Evolutionary conservation across 2,113 vertebrate genomes (phyloP), one percentile per base, ranked within the genome.

Genomic region (Bostrychus sinensis): DNA sequence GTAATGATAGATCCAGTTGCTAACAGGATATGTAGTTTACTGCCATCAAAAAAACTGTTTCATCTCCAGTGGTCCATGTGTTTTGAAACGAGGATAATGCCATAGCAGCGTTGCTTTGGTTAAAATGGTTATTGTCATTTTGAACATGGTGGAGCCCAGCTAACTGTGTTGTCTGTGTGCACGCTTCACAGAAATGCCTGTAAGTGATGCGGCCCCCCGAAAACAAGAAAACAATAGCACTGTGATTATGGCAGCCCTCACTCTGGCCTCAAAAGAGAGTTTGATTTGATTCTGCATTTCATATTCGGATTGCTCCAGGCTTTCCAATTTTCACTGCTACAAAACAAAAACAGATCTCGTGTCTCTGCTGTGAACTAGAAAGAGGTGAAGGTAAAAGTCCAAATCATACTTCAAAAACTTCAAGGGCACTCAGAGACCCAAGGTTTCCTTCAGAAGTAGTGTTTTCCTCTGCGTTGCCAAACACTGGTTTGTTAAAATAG

Each of bases 271-370:
- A 23, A 34, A 19, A 26, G 42, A 62, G 1, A 82, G 70, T 61
- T 56, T 70, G 62, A 84, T 81, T 78, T 70, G 50, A 79, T 80
- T 87, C 32, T 55, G 36, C 42, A 77, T 78, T 80, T 79, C 55
- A 67, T 67, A 72, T 81, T 64, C 66, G 45, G 22, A 42, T 64
- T 51, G 59, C 70, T 79, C 45, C 48, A 48, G 85, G 76, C 66
- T 60, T 62, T 81, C 28, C 50, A 56, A 56, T 66, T 78, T 77
- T 68, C 66, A 56, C 41, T 51, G 69, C n/a, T 38, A 13, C 19
- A 48, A 76, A 74, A 83, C 62, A 59, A 81, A 71, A 70, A 42
- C 50, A 51, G 50, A 65, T 63, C 30, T 36, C 51, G 11, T 51
- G 58, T 64, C 28, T 70, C n/a, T 55, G 45, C 42, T 38, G 34